These are phyloP conservation scores for Silurus asotus DNA, from an alignment of 2,113 vertebrate genomes.

Conservation along the genomic window DNA sequence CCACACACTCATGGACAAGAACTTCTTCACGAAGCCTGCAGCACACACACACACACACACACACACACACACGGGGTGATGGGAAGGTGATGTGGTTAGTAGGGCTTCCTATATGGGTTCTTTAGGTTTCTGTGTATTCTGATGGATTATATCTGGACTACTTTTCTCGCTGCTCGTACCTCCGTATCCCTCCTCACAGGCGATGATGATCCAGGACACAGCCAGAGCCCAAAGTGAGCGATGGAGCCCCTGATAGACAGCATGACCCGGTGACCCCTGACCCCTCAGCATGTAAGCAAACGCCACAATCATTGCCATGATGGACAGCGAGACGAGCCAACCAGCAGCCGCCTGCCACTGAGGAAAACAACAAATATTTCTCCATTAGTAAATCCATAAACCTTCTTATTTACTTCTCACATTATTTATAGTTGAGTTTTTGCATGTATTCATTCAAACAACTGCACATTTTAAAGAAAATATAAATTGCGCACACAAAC, in stretches of 20 bases:
- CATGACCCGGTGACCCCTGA: slow-evolving; percentile 59
- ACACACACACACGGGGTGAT: slow-evolving; percentile 3
- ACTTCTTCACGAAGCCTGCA: slow-evolving; percentile 70
- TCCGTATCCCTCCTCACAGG: slow-evolving; percentile 81
- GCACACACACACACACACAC: slow-evolving; percentile 9
- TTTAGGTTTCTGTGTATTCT: background rate
- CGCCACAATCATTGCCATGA: slow-evolving; percentile 70
- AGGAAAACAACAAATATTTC: background rate
- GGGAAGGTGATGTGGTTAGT: background rate
- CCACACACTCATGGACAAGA: slow-evolving; percentile 77
- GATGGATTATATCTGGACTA: background rate
- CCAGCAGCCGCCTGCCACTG: slow-evolving; percentile 75
- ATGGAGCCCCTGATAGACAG: slow-evolving; percentile 81
- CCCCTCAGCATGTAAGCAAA: slow-evolving; percentile 72
- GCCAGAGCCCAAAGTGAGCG: slow-evolving; percentile 75
- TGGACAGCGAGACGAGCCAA: slow-evolving; percentile 70
- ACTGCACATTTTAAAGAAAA: background rate
- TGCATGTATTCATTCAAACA: no score
- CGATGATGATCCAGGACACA: slow-evolving; percentile 79
- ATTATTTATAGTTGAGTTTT: no score
- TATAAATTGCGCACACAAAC: background rate
- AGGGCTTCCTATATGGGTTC: background rate
- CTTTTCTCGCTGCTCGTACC: slow-evolving; percentile 60
- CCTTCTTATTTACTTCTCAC: no score
- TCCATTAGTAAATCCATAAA: background rate